Conservation (phyloP, 2,888 invertebrate species). For the Patella caerulea region DNA sequence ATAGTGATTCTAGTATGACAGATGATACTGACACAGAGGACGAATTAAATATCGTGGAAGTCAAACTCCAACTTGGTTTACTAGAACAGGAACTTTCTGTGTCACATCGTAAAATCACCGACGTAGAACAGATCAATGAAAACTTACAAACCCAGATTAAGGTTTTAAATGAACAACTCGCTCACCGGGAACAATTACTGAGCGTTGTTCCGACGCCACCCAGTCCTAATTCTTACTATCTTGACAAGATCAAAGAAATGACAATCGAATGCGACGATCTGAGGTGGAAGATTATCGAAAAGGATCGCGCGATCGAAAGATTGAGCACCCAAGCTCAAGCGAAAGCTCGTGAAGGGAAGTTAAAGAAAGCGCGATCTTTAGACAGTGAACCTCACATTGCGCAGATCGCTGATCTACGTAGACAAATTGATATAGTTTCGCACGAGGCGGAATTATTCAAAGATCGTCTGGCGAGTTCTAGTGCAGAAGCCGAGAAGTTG, state of each 20-base stretch:
- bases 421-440: conserved; percentile 84
- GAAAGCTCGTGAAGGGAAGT: conserved; percentile 31
- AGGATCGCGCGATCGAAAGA: conserved; percentile 83
- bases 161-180: conserved; percentile 48
- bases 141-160: conserved; percentile 63
- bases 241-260: conserved; percentile 77
- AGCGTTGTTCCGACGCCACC: conserved; percentile 43
- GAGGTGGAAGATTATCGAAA: conserved; percentile 82
- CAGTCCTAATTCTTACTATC: conserved; percentile 71
- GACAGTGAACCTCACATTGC: conserved; percentile 59
- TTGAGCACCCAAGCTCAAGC: conserved; percentile 74
- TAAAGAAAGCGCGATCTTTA: conserved; percentile 68
- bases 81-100: conserved; percentile 91
- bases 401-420: conserved; percentile 77
- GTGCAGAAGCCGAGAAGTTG: conserved; percentile 84
- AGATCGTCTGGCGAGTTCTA: conserved; percentile 75
- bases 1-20: neutral
- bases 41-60: conserved; percentile 78
- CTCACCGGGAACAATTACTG: conserved; percentile 45
- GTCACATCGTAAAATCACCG: conserved; percentile 86
- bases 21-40: conserved; percentile 24
- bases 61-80: conserved; percentile 87
- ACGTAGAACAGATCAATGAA: conserved; percentile 85
- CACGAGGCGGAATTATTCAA: conserved; percentile 82
- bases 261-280: conserved; percentile 82